Evolutionary conservation across 2,888 invertebrate genomes (phyloP), one percentile per base, ranked within the genome.

Genomic region (Drosophila helvetica): DNA sequence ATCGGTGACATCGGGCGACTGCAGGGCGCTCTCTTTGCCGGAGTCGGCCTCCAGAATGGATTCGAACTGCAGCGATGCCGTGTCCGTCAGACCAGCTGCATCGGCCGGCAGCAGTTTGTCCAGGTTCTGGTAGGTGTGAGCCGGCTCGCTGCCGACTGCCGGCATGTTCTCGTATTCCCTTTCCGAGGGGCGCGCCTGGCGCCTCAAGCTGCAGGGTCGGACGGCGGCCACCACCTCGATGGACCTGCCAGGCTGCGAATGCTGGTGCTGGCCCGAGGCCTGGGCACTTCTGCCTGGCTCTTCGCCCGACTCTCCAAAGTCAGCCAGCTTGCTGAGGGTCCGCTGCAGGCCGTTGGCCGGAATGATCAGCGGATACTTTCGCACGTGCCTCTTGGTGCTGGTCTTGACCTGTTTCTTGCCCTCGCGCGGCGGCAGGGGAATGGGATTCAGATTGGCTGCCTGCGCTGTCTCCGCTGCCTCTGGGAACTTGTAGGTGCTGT

Each of bases 341-440:
- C 94, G 92, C 77, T 94, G 94, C 2, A 94, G 91, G 3, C 94
- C 94, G 19, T 93, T 93, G 5, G 93, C 94, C 3, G 96, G 96
- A 79, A 96, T 95, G 56, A 96, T 95, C 43, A 97, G 92, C 0
- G 97, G 96, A 93, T 96, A 95, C 89, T 96, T 97, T 45, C 97
- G 93, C 63, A 96, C 95, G 89, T 96, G 96, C 15, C 96, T 93
- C 87, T 96, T 94, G 10, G 94, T 93, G 78, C 94, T 93, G 0
- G 93, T 92, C 69, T 94, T 93, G n/a, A 95, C 92, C 68, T 91
- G 91, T 53, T 91, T 91, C 56, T 91, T 91, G 69, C 91, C 90
- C 88, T 96, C 96, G 77, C 96, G 93, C 0, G 97, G 96, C 1
- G 97, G 97, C 73, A 97, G 91, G 0, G 96, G 96, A 72, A 96